Percentiles rank a stretch among this genome's conserved stretches.
Conservation (phyloP, 2,888 invertebrate genomes). For the Dryomyza anilis region DNA sequence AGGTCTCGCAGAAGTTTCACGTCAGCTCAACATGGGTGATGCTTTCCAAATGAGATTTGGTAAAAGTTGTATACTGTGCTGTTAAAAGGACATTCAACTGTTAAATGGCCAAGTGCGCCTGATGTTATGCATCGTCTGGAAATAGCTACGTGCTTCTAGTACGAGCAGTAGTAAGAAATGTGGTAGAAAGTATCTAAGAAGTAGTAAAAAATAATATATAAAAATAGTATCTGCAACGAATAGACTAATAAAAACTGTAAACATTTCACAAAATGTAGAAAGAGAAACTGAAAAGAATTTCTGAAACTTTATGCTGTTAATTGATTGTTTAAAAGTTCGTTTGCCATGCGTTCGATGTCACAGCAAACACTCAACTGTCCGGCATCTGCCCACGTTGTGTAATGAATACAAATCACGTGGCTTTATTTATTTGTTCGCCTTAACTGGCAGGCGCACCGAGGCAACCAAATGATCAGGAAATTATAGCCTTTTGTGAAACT, state of each 20-base stretch:
- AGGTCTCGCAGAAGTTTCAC: not conserved
- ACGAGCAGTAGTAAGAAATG: too few species aligned
- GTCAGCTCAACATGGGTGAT: constrained; percentile 29
- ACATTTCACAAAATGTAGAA: too few species aligned
- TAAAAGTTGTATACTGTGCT: constrained; percentile 31
- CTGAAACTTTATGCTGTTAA: too few species aligned
- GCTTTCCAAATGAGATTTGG: constrained; percentile 31
- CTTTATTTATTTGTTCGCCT: constrained; percentile 36
- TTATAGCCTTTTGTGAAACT: constrained; percentile 6
- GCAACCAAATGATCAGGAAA: not conserved
- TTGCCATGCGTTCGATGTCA: not conserved
- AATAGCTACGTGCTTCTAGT: too few species aligned
- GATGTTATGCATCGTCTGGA: constrained; percentile 6
- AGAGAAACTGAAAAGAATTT: too few species aligned
- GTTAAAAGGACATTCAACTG: constrained; percentile 34
- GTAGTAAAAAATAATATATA: too few species aligned
- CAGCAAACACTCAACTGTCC: constrained; percentile 5
- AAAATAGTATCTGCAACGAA: too few species aligned
- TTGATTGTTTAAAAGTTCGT: too few species aligned
- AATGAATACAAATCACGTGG: constrained; percentile 42
- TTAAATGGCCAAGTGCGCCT: constrained; percentile 12
- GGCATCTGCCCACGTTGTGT: too few species aligned
- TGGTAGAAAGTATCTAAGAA: too few species aligned
- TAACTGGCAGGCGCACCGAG: not conserved
- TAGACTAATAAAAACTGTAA: too few species aligned